Percentiles rank a stretch among this genome's conserved stretches.
Conservation (phyloP, 2,113 vertebrate genomes). For the Morone saxatilis region DNA sequence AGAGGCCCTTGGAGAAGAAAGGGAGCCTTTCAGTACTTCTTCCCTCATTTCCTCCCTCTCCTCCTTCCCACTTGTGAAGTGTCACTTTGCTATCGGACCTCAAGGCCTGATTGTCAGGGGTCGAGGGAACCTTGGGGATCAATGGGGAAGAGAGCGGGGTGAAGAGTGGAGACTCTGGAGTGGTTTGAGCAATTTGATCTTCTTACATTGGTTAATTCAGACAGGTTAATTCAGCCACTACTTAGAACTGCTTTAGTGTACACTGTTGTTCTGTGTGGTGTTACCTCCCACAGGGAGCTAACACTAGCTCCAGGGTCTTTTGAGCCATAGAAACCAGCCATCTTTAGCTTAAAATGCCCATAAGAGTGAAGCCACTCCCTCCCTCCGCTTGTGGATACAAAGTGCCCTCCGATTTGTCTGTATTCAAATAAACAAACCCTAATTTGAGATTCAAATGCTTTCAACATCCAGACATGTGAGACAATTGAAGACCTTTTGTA, state of each 20-base stretch:
- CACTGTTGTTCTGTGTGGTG: constrained; percentile 36
- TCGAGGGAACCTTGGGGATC: constrained; percentile 67
- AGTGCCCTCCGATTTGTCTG: constrained; percentile 66
- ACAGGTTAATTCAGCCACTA: not conserved
- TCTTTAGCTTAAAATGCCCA: constrained; percentile 29
- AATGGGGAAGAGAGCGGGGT: constrained; percentile 51
- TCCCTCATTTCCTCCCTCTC: constrained; percentile 63
- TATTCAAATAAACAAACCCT: constrained; percentile 75
- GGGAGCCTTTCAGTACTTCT: constrained; percentile 63
- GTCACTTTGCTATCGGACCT: constrained; percentile 78
- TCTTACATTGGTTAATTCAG: too few species aligned
- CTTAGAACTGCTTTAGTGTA: not conserved
- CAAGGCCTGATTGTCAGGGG: constrained; percentile 59
- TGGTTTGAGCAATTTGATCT: not conserved
- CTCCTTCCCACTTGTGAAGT: constrained; percentile 72
- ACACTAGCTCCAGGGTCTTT: constrained; percentile 36
- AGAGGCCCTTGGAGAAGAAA: constrained; percentile 73
- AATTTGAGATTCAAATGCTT: constrained; percentile 79
- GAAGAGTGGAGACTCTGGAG: constrained; percentile 7
- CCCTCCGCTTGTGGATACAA: constrained; percentile 34
- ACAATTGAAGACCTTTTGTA: constrained; percentile 73
- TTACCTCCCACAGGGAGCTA: constrained; percentile 44
- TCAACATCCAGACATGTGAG: constrained; percentile 63
- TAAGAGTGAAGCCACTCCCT: constrained; percentile 48
- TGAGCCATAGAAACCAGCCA: constrained; percentile 47